Evolutionary conservation across 2,113 vertebrate species (phyloP), one percentile per base, ranked within the genome.

Genomic region (Microcebus jonahi): DNA sequence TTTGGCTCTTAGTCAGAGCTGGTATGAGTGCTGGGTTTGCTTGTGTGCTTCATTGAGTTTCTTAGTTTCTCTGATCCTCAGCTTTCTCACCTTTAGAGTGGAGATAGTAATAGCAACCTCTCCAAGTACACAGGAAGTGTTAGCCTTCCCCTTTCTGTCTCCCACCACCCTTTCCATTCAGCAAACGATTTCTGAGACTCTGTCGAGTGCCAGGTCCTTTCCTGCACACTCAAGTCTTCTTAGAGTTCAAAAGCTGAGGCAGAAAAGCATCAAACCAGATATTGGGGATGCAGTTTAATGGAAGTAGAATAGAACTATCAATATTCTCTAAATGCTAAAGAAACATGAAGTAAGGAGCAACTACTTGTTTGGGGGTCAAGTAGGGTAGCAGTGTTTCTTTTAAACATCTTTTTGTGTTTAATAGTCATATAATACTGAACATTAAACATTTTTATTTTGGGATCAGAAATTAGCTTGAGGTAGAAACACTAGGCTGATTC

Each of bases 1-100:
- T 93, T 95, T 93, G 96, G 91, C 83, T 94, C 61, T 75, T 87
- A 76, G 89, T 84, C 23, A 83, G 68, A 91, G 61, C 17, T 89
- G 39, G 31, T 96, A 71, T 81, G 88, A 90, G 90, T 96, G 92
- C 65, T 90, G 92, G 36, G 29, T 95, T 77, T 73, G 45, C 77
- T 90, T 55, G 48, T 89, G 86, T 94, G 31, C 34, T 63, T 59
- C 42, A 83, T 42, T 77, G 91, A 86, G 36, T 80, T 94, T 59
- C 61, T 89, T 48, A 8, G 17, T 90, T 86, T 88, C 63, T 91
- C 48, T 8, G 21, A 23, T 68, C 77, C 61, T 85, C 48, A 50
- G 20, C 15, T 48, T 82, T 93, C 71, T 89, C 39, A 34, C 63
- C 27, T 9, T 84, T 57, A 95, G 71, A 71, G 68, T 23, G 27